phyloP scores from a whole-genome alignment of 1,140 invertebrate species.

The Papilio polytes region DNA sequence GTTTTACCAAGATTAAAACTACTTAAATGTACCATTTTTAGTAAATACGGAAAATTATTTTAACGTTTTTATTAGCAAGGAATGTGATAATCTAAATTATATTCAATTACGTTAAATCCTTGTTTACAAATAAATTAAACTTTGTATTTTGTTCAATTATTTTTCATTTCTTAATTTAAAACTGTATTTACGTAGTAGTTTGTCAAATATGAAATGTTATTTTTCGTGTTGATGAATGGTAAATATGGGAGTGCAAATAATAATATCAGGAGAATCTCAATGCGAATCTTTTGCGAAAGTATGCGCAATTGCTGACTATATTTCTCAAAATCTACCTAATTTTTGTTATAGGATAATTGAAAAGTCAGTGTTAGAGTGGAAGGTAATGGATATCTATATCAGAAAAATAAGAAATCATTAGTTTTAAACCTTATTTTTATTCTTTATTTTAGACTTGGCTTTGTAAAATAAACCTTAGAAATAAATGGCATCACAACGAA shows the following conservation, averaged over 20 bases:
- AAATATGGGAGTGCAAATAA: constrained; percentile 66
- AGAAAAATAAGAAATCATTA: constrained; percentile 21
- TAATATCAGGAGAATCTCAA: constrained; percentile 76
- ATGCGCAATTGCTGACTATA: constrained; percentile 71
- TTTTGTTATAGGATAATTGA: constrained; percentile 73
- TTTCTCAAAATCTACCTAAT: constrained; percentile 71
- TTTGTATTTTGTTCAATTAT: not conserved
- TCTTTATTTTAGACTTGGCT: constrained; percentile 73
- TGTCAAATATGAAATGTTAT: not conserved
- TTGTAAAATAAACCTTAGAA: constrained; percentile 71
- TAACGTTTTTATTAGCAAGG: too few relatives aligned
- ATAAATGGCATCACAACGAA: constrained; percentile 80
- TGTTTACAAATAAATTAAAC: not conserved
- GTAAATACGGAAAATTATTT: too few relatives aligned
- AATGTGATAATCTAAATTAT: too few relatives aligned
- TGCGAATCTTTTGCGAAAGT: constrained; percentile 71
- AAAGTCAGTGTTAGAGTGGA: constrained; percentile 74
- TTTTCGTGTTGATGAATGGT: not conserved
- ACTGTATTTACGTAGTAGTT: not conserved
- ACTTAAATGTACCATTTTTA: too few relatives aligned
- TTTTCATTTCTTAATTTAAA: not conserved
- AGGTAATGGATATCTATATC: constrained; percentile 53
- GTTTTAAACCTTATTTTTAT: not conserved
- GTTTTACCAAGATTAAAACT: not conserved
- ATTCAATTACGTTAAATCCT: too few relatives aligned